A percentile compares a stretch with the other conserved stretches of the same genome.
Conservation (phyloP, 2,888 invertebrate genomes). For the Theodoxus fluviatilis region DNA sequence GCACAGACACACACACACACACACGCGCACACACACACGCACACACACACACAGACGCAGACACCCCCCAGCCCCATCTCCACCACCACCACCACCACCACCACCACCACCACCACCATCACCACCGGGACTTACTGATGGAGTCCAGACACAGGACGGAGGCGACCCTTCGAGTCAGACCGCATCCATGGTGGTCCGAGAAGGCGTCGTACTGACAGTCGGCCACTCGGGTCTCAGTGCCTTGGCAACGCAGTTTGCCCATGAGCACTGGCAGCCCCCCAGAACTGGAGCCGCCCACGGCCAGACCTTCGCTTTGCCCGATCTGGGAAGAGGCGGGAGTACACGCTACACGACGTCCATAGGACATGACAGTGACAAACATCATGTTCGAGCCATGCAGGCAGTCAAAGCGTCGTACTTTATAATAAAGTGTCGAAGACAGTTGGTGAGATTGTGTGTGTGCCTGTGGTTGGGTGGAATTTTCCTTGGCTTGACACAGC, state of each 20-base stretch:
- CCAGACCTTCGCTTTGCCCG: slow-evolving; percentile 56
- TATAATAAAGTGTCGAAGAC: no score
- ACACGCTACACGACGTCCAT: no score
- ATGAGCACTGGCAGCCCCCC: slow-evolving; percentile 36
- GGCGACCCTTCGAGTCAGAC: slow-evolving; percentile 33
- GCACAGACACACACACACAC: neutral
- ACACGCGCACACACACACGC: neutral
- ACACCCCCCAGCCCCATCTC: no score
- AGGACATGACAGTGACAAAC: no score
- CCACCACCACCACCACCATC: no score
- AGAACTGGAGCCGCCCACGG: slow-evolving; percentile 24
- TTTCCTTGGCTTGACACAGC: no score
- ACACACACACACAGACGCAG: neutral
- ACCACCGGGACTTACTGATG: slow-evolving; percentile 26
- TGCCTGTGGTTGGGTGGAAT: no score
- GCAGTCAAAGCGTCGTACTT: no score
- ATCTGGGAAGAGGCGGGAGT: slow-evolving; percentile 41
- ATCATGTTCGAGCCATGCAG: no score
- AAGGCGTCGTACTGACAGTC: slow-evolving; percentile 37
- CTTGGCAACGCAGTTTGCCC: slow-evolving; percentile 39
- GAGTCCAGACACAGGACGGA: slow-evolving; percentile 41
- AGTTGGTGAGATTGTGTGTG: no score
- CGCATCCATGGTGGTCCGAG: slow-evolving; percentile 37
- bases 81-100: no score
- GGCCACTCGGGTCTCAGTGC: slow-evolving; percentile 33